Evolutionary conservation across 2,113 vertebrate species (phyloP).

Genomic region (Brachionichthys hirsutus): DNA sequence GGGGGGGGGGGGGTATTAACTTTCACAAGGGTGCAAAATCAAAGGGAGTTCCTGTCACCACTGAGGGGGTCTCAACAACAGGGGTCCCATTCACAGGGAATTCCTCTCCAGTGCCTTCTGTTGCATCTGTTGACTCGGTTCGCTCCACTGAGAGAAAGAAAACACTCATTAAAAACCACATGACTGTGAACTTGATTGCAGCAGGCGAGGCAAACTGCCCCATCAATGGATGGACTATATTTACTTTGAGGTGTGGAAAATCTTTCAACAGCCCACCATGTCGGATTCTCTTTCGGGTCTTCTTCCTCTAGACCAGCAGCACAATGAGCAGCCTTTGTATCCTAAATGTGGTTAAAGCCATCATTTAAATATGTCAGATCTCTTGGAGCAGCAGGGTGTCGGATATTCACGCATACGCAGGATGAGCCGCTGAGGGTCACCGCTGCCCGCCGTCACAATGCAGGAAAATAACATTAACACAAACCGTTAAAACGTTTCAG

Average conservation of each 20-base stretch:
- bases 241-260: slow-evolving; percentile 75
- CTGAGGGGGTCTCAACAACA: slow-evolving; percentile 73
- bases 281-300: slow-evolving; percentile 51
- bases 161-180: slow-evolving; percentile 76
- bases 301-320: slow-evolving; percentile 59
- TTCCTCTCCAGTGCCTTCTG: slow-evolving; percentile 69
- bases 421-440: slow-evolving; percentile 16
- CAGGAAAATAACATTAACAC: slow-evolving; percentile 32
- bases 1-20: slow-evolving; percentile 71
- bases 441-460: slow-evolving; percentile 8
- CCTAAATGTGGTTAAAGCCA: slow-evolving; percentile 55
- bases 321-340: slow-evolving; percentile 65
- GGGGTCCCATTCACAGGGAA: slow-evolving; percentile 76
- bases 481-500: slow-evolving; percentile 35
- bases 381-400: slow-evolving; percentile 17
- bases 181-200: slow-evolving; percentile 83
- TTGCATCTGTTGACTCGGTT: slow-evolving; percentile 78
- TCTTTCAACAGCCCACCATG: slow-evolving; percentile 67
- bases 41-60: slow-evolving; percentile 79
- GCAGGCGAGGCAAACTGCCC: slow-evolving; percentile 63
- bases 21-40: slow-evolving; percentile 82
- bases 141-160: slow-evolving; percentile 72
- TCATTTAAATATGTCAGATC: slow-evolving; percentile 68
- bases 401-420: slow-evolving; percentile 38
- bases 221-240: slow-evolving; percentile 67